These are phyloP conservation scores for Pristionchus mayeri DNA, from an alignment of 2,888 invertebrate genomes.

Conservation along the genomic window DNA sequence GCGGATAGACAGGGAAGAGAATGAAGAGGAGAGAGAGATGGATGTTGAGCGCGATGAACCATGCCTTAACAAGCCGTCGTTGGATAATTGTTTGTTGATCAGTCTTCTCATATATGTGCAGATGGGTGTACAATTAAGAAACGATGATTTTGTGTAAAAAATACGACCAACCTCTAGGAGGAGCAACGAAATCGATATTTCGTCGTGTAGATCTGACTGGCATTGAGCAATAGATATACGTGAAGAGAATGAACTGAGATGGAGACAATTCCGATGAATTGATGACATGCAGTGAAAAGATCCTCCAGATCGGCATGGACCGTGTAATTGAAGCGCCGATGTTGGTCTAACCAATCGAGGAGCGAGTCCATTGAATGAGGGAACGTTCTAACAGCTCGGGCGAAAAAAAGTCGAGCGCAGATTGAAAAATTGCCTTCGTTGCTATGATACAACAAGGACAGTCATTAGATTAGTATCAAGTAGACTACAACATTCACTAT, in stretches of 20 bases:
- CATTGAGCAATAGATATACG: slow-evolving; percentile 19
- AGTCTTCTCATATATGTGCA: no score
- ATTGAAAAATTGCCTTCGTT: background rate
- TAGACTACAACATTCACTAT: no score
- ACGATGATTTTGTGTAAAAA: no score
- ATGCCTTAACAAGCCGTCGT: background rate
- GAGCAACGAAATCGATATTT: slow-evolving; percentile 29
- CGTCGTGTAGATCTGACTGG: background rate
- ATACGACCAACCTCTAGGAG: background rate
- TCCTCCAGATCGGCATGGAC: slow-evolving; percentile 2
- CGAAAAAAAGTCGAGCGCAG: background rate
- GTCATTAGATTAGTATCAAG: no score
- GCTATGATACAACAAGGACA: background rate
- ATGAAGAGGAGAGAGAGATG: background rate
- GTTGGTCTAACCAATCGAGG: background rate
- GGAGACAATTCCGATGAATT: background rate
- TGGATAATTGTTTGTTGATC: no score
- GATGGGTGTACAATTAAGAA: no score
- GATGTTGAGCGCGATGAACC: slow-evolving; percentile 35
- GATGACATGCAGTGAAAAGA: background rate
- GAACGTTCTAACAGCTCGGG: background rate
- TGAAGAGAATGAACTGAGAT: background rate
- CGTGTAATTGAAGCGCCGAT: slow-evolving; percentile 15
- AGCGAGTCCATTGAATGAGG: background rate
- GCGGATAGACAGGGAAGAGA: slow-evolving; percentile 29